These are phyloP conservation scores for Agapornis canus DNA, from an alignment of 2,797 vertebrate species.

Conservation along the genomic window DNA sequence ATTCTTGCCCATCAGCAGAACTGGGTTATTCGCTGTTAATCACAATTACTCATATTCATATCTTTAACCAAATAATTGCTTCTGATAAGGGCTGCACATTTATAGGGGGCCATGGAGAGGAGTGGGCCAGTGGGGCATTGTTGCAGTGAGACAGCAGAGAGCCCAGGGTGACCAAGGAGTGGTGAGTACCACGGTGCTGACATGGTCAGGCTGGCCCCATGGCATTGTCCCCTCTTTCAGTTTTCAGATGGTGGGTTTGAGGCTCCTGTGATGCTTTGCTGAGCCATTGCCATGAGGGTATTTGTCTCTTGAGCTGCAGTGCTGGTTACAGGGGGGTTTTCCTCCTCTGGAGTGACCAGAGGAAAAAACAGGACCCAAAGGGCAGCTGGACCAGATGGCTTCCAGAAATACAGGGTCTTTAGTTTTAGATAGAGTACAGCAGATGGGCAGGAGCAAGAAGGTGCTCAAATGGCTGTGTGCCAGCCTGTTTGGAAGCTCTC, in stretches of 20 bases:
- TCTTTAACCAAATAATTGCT: slow-evolving; percentile 56
- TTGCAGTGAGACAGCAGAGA: not conserved
- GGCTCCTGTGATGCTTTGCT: not conserved
- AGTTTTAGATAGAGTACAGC: not conserved
- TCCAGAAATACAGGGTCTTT: not conserved
- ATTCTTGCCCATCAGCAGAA: slow-evolving; percentile 36
- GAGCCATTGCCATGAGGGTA: not conserved
- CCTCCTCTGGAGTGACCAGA: not conserved
- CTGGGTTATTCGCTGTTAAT: slow-evolving; percentile 46
- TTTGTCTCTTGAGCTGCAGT: not conserved
- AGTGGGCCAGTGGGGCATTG: not conserved
- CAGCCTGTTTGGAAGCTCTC: not conserved
- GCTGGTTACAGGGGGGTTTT: not conserved
- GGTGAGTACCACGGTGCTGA: not conserved
- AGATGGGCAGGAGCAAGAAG: not conserved
- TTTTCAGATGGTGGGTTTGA: not conserved
- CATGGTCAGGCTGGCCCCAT: not conserved
- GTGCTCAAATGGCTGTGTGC: not conserved
- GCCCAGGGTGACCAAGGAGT: rapidly evolving
- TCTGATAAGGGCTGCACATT: slow-evolving; percentile 62
- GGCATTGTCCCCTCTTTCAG: not conserved
- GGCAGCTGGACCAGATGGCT: not conserved
- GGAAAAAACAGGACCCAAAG: not conserved
- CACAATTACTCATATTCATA: not conserved
- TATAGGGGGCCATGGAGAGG: slow-evolving; percentile 13